Evolutionary conservation across 2,113 vertebrate species (phyloP).

Genomic region (Centropristis striata): DNA sequence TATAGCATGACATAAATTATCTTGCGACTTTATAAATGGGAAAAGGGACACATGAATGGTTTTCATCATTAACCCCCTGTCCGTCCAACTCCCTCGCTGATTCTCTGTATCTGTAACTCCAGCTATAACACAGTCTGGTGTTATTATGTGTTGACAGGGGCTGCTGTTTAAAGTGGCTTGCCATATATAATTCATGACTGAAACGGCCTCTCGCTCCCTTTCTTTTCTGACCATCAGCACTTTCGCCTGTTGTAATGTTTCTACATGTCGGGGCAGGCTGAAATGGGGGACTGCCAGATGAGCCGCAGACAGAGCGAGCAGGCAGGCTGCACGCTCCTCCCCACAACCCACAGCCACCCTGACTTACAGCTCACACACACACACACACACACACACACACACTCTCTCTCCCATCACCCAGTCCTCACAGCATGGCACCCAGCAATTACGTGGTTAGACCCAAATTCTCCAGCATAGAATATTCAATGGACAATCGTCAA

Average conservation of each 20-base stretch:
- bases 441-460: slow-evolving; percentile 12
- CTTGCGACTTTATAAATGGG: slow-evolving; percentile 35
- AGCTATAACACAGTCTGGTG: slow-evolving; percentile 60
- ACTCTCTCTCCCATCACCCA: not conserved
- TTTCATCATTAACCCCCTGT: slow-evolving; percentile 48
- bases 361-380: no score
- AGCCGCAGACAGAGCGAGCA: slow-evolving; percentile 24
- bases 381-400: not conserved
- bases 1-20: slow-evolving; percentile 20
- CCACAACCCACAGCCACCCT: slow-evolving; percentile 7
- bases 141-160: slow-evolving; percentile 81
- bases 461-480: slow-evolving; percentile 22
- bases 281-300: slow-evolving; percentile 59
- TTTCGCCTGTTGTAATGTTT: slow-evolving; percentile 77
- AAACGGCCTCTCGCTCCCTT: slow-evolving; percentile 68
- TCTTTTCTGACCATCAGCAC: slow-evolving; percentile 85
- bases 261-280: slow-evolving; percentile 63
- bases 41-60: slow-evolving; percentile 39
- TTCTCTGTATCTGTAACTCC: slow-evolving; percentile 56
- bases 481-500: slow-evolving; percentile 9
- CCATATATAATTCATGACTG: slow-evolving; percentile 85
- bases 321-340: slow-evolving; percentile 1
- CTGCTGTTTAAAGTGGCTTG: slow-evolving; percentile 81
- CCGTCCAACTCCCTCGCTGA: slow-evolving; percentile 44
- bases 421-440: slow-evolving; percentile 24